Evolutionary conservation across 2,113 vertebrate genomes (phyloP).

Genomic region (Lonchura striata): DNA sequence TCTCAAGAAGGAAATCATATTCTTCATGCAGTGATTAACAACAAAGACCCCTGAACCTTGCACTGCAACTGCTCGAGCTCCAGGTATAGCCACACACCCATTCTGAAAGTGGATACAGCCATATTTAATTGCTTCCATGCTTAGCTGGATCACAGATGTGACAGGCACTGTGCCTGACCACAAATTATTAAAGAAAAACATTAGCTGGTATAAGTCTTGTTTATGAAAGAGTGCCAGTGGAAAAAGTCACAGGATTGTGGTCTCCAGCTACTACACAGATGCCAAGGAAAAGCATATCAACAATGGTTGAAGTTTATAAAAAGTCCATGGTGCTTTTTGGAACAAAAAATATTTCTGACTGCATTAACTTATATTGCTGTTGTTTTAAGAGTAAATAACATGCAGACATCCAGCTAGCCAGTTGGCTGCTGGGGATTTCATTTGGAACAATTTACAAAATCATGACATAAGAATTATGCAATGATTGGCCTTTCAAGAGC

Average conservation of each 20-base stretch:
- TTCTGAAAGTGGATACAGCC: conserved; percentile 4
- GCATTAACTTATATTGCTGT: not conserved
- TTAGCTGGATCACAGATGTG: not conserved
- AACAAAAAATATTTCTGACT: not conserved
- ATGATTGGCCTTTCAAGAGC: not conserved
- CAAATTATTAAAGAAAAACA: conserved; percentile 52
- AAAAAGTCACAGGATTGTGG: conserved; percentile 29
- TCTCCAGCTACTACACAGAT: conserved; percentile 13
- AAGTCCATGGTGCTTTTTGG: not conserved
- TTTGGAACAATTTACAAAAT: conserved; percentile 23
- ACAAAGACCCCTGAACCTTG: not conserved
- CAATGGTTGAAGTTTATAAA: conserved; percentile 1
- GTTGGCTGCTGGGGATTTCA: not conserved
- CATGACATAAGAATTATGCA: not conserved
- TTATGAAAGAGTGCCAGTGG: conserved; percentile 34
- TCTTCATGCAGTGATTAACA: not conserved
- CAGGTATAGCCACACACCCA: not conserved
- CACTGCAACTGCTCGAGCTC: not conserved
- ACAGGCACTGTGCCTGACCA: conserved; percentile 34
- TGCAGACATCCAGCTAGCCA: not conserved
- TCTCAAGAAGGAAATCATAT: not conserved
- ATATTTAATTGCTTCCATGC: conserved; percentile 37
- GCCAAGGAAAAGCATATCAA: conserved; percentile 29
- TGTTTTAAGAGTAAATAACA: conserved; percentile 39
- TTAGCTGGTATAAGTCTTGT: conserved; percentile 32